A percentile compares a stretch with the other conserved stretches of the same genome.
These are phyloP conservation scores for Escarpia spicata DNA, from an alignment of 2,888 invertebrate species.

Conservation along the genomic window DNA sequence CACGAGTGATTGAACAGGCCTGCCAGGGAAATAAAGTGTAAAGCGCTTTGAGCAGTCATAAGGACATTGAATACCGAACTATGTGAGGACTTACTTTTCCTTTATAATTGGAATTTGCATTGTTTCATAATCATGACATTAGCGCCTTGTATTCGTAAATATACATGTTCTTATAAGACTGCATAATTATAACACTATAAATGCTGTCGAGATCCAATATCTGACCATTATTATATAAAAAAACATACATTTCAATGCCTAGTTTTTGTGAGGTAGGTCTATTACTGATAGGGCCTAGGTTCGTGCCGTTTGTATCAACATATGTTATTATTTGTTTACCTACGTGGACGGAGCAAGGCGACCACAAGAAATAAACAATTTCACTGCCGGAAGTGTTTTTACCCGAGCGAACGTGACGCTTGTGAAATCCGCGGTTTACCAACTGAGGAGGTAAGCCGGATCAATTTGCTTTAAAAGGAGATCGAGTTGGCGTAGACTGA, in stretches of 20 bases:
- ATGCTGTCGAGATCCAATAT: not conserved
- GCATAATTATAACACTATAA: not conserved
- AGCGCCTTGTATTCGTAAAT: not conserved
- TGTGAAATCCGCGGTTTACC: not conserved
- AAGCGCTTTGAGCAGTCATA: no score
- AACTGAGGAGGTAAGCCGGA: not conserved
- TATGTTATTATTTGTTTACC: not conserved
- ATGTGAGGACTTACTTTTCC: no score
- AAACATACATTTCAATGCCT: no score
- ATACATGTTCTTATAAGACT: not conserved
- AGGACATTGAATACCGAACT: no score
- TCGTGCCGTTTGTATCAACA: not conserved
- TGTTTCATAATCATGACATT: not conserved
- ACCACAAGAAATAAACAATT: not conserved
- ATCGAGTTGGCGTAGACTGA: no score
- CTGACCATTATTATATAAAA: not conserved
- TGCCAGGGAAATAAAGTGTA: no score
- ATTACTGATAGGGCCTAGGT: not conserved
- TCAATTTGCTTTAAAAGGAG: no score
- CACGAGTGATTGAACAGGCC: no score
- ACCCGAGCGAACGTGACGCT: not conserved
- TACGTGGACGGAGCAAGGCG: not conserved
- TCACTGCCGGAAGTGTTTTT: no score
- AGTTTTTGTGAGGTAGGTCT: no score
- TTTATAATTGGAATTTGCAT: not conserved